Base-by-base conservation (phyloP, 1,140 invertebrate species). In the Trypoxylus dichotomus region DNA sequence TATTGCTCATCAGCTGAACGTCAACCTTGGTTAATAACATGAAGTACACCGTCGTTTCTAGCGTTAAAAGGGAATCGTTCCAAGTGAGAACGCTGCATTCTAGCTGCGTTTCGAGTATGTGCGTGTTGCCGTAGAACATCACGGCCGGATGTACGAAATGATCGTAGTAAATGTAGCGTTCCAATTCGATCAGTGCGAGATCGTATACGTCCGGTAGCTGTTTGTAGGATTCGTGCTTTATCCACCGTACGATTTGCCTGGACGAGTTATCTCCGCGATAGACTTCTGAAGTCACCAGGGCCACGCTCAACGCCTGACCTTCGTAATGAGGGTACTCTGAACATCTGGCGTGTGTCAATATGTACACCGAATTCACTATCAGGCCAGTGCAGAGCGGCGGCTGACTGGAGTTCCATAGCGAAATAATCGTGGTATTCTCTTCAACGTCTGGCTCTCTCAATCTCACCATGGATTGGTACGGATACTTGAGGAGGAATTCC, bases 101-200 rank as follows among this genome's bases (percentile, higher is more conserved):
- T 27, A 68, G 27, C 1, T 68, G 21, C 3, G 21, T 29, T 27
- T 68, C 21, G 7, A 68, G 11, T 68, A 68, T 2, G 11, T 25
- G 24, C 24, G 2, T 29, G 10, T 27, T 24, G 24, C 60, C 60
- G 15, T 68, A 24, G 24, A 11, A 68, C 27, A 68, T 15, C 5
- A 68, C 60, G 15, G 24, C 60, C 3, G 60, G 60, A 68, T 68
- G 60, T 68, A 68, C 21, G 60, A 68, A 68, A 10, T 68, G 60
- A 24, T 21, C 27, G 27, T 24, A 68, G 3, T 1, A 24, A 68
- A 68, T 68, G 5, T 24, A 11, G 5, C 24, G 8, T 8, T 68
- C 8, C 24, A 68, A 24, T 29, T 68, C 60, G 5, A 68, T 29
- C 60, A 68, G 15, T 15, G 60, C 60, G 7, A 68, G 13, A 68